Base-by-base conservation (phyloP, 2,888 invertebrate species). In the Villa cingulata region DNA sequence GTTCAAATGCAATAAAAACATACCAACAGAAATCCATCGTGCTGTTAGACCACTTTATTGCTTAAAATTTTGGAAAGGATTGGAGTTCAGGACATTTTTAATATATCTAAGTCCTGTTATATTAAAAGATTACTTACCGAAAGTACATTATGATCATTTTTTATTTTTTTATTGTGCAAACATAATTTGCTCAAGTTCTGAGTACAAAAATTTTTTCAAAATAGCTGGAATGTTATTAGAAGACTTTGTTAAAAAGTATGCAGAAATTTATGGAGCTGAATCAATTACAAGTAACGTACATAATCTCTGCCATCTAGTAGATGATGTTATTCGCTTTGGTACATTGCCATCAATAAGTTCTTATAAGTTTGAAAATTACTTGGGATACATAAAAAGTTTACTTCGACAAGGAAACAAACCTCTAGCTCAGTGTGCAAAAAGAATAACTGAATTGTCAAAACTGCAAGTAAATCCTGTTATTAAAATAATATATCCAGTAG, bases 231-330 rank as follows among this genome's bases (percentile, higher is more conserved):
- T 34, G 17, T 41, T 58, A 39, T 46, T 58, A 5, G n/a, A 41
- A 37, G 34, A 51, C 36, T 58, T 51, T 51, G 49, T 58, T 14
- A 51, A 54, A 54, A 32, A 27, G 27, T 55, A 47, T 53, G 42
- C 54, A 34, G 50, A 56, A 34, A 43, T 63, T 32, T 66, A 65
- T 57, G 61, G 62, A 14, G 50, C 54, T 48, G 56, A 62, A 36
- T 53, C 53, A 47, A 48, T 63, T n/a, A 56, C 58, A 14, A 62
- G 62, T 50, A 68, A 68, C 57, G 55, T 66, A 6, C 66, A 67
- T 54, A 56, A 57, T 39, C 49, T 67, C 16, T 49, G 57, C 27
- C 66, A 67, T 55, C 38, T 66, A 27, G 55, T 61, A 18, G 56
- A 58, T 46, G 65, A 67, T 52, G 60, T 57, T 7, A 37, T 41